A percentile compares a stretch with the other conserved stretches of the same genome.
phyloP scores from a whole-genome alignment of 2,113 vertebrate species.

The rabbit (Oryctolagus cuniculus) region mOryCun1.1 NC_091434.1:3037501-3038000 shows the following conservation, averaged over 20 bases:
- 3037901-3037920: too few relatives aligned
- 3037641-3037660: too few relatives aligned
- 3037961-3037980: not conserved
- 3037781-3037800: rapidly evolving
- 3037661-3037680: not conserved
- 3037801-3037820: rapidly evolving
- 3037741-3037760: rapidly evolving
- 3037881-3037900: too few relatives aligned
- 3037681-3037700: rapidly evolving
- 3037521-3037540: slow-evolving; percentile 4
- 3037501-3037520: not conserved
- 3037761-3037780: rapidly evolving
- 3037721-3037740: rapidly evolving
- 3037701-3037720: rapidly evolving
- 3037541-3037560: not conserved
- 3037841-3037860: too few relatives aligned
- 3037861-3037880: too few relatives aligned
- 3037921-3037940: rapidly evolving
- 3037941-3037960: not conserved
- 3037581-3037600: not conserved
- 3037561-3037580: too few relatives aligned
- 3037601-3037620: not conserved
- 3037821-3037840: not conserved
- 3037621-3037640: not conserved
- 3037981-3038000: not conserved